phyloP scores from a whole-genome alignment of 1,140 invertebrate genomes.

The Frieseomelitta varia region DNA sequence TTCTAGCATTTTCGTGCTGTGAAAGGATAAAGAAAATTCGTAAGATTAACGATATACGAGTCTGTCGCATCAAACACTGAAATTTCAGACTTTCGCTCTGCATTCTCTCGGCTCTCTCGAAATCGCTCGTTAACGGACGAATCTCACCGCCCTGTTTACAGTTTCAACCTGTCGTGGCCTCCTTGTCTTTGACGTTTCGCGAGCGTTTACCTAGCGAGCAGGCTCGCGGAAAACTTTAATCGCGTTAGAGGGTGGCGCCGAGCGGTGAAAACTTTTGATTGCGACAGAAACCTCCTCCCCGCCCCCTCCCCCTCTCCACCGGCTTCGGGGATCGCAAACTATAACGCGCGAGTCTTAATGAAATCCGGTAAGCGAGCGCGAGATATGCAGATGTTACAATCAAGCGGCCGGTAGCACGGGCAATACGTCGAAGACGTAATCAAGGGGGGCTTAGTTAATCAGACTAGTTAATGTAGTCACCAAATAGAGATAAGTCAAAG shows the following conservation, averaged over 20 bases:
- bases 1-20: too few relatives aligned
- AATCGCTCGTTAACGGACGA: too few relatives aligned
- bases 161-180: too few relatives aligned
- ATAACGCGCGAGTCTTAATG: conserved; percentile 25
- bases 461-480: conserved; percentile 46
- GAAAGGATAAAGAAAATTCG: too few relatives aligned
- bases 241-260: background rate
- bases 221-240: conserved; percentile 25
- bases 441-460: conserved; percentile 47
- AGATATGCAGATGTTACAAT: conserved; percentile 53
- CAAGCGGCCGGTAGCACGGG: conserved; percentile 29
- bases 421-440: conserved; percentile 50
- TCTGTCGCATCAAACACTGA: too few relatives aligned
- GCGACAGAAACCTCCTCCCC: background rate
- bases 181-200: too few relatives aligned
- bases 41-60: too few relatives aligned
- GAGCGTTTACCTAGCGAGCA: too few relatives aligned
- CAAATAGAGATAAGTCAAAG: conserved; percentile 55
- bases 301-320: background rate
- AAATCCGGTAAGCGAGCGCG: conserved; percentile 26
- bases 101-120: too few relatives aligned
- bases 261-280: conserved; percentile 34
- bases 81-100: too few relatives aligned
- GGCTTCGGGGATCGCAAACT: conserved; percentile 10
- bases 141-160: too few relatives aligned